phyloP scores from a whole-genome alignment of 2,797 vertebrate species.

The Petrocephalus sullivani region DNA sequence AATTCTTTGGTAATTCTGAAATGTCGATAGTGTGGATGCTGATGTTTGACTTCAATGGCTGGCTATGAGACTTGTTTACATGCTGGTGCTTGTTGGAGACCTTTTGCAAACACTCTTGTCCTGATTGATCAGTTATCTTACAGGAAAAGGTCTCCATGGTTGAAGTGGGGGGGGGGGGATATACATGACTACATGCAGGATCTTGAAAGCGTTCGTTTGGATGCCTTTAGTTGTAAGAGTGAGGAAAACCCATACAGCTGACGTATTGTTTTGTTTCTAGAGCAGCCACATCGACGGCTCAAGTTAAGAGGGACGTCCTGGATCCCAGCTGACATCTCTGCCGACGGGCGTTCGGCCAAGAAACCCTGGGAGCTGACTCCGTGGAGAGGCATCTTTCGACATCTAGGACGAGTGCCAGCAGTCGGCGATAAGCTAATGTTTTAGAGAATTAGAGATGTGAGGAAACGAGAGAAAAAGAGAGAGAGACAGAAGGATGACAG shows the following conservation, averaged over 20 bases:
- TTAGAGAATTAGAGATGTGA: neutral
- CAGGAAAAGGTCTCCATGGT: slow-evolving; percentile 19
- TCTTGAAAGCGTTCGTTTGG: neutral
- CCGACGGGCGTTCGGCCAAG: neutral
- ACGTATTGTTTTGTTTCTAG: slow-evolving; percentile 15
- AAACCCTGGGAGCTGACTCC: neutral
- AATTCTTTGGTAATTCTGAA: neutral
- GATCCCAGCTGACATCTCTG: neutral
- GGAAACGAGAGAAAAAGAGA: neutral
- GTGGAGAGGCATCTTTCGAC: neutral
- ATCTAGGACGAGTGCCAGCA: neutral
- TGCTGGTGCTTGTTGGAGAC: slow-evolving; percentile 42
- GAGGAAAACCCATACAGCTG: neutral
- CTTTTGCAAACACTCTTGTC: slow-evolving; percentile 42
- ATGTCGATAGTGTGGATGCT: slow-evolving; percentile 3
- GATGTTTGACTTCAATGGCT: neutral
- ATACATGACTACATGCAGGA: neutral
- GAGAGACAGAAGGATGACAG: neutral
- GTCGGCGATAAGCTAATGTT: neutral
- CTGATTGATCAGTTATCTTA: slow-evolving; percentile 54
- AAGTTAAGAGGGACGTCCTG: neutral
- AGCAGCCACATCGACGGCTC: neutral
- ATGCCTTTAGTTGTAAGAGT: neutral
- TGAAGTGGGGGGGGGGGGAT: neutral
- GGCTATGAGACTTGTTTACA: slow-evolving; percentile 32